These are phyloP conservation scores for Periplaneta americana DNA, from an alignment of 1,140 invertebrate genomes.

Conservation along the genomic window DNA sequence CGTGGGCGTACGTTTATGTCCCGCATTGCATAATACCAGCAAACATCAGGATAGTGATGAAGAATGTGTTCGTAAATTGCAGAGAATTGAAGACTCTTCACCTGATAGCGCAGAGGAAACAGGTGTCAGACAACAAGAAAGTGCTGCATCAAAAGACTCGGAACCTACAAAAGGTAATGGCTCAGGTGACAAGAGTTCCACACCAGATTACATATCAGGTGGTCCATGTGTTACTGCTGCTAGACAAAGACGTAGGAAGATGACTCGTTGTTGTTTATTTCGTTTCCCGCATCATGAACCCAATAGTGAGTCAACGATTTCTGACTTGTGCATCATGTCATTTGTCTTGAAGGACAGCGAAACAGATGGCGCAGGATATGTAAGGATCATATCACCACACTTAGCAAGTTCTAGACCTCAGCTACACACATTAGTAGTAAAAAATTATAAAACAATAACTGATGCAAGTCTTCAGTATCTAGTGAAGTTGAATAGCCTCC, in stretches of 20 bases:
- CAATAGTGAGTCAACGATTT: background rate
- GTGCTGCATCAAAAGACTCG: no score
- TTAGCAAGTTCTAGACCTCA: background rate
- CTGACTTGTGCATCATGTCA: background rate
- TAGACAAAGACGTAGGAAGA: background rate
- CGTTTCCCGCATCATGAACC: background rate
- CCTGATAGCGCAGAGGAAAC: no score
- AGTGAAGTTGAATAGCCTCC: background rate
- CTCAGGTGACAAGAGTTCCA: no score
- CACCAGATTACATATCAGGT: no score
- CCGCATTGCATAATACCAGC: no score
- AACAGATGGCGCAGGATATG: background rate
- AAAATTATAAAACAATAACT: background rate
- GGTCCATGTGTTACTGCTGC: background rate
- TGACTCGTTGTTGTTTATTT: background rate
- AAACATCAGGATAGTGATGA: no score
- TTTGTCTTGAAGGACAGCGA: background rate
- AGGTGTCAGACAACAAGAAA: no score
- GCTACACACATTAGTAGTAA: background rate
- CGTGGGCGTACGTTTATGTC: no score
- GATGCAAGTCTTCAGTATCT: background rate
- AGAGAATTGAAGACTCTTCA: no score
- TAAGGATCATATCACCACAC: background rate
- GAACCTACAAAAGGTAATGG: no score
- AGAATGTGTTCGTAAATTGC: no score